Conservation (phyloP, 92 coral and sea anemone genomes). For the Plumapathes pennacea region DNA sequence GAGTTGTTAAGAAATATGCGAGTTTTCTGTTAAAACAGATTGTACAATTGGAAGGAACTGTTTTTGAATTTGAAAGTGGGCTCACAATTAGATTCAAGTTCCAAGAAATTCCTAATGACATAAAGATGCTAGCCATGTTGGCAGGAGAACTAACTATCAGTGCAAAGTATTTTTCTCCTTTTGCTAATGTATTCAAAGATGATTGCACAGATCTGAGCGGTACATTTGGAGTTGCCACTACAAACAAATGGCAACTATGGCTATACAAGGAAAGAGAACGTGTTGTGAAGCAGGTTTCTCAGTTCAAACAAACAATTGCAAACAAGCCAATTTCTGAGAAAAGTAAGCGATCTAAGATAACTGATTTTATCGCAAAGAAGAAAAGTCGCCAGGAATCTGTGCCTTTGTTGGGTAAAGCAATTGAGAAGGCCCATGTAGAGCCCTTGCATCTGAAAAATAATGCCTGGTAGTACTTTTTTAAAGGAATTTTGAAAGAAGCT, state of each 20-base stretch:
- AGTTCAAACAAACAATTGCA: conserved; percentile 16
- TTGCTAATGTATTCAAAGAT: conserved; percentile 59
- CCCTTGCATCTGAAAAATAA: conserved; percentile 16
- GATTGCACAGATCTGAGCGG: conserved; percentile 62
- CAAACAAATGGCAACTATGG: conserved; percentile 59
- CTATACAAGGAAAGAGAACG: conserved; percentile 23
- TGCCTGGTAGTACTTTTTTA: conserved; percentile 27
- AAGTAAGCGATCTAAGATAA: conserved; percentile 41
- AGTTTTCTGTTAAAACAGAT: conserved; percentile 58
- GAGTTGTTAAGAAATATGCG: conserved; percentile 48
- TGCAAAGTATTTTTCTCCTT: conserved; percentile 58
- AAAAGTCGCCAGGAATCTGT: conserved; percentile 48
- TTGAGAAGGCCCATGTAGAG: conserved; percentile 16
- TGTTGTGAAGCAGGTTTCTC: conserved; percentile 29
- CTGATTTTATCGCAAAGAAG: conserved; percentile 45
- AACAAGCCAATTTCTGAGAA: conserved; percentile 17
- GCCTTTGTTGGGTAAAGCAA: conserved; percentile 26
- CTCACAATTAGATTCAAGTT: conserved; percentile 52
- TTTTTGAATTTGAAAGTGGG: conserved; percentile 50
- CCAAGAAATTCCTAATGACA: conserved; percentile 61
- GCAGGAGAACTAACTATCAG: conserved; percentile 52
- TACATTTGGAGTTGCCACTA: conserved; percentile 38
- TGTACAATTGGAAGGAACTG: conserved; percentile 42
- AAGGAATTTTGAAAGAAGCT: conserved; percentile 39
- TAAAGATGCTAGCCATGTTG: conserved; percentile 53